Percentiles rank a stretch among this genome's conserved stretches.
These are phyloP conservation scores for Cynocephalus volans DNA, from an alignment of 2,113 vertebrate genomes.

Conservation along the genomic window DNA sequence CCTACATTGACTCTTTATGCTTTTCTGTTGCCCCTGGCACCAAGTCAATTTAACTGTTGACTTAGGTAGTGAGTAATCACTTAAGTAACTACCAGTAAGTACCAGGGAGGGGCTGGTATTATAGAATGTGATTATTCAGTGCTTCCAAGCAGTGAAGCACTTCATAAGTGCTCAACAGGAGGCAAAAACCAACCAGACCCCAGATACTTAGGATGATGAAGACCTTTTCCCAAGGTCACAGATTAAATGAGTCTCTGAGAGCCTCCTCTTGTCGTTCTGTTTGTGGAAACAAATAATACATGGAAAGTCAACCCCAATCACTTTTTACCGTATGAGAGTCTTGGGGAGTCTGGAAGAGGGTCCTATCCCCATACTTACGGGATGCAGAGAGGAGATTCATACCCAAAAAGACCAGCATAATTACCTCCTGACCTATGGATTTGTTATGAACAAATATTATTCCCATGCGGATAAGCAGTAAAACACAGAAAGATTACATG, in stretches of 20 bases:
- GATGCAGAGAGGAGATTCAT: neutral
- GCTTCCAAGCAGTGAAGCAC: neutral
- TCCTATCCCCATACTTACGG: neutral
- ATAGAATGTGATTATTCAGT: neutral
- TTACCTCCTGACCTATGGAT: neutral
- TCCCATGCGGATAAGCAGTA: neutral
- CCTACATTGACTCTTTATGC: neutral
- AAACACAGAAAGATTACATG: neutral
- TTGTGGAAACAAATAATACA: neutral
- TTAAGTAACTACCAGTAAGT: neutral
- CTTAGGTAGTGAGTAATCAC: neutral
- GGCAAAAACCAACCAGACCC: neutral
- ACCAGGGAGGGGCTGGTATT: neutral
- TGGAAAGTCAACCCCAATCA: neutral
- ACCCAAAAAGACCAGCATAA: neutral
- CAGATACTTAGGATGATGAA: neutral
- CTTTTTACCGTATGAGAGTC: slow-evolving; percentile 30
- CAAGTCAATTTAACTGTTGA: neutral
- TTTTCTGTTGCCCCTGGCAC: neutral
- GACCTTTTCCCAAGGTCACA: neutral
- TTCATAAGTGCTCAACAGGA: neutral
- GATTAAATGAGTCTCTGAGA: neutral
- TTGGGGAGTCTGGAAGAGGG: neutral
- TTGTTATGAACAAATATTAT: neutral
- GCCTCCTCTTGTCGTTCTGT: slow-evolving; percentile 23